Base-by-base conservation (phyloP, 2,888 invertebrate genomes). In the Ennomos fuscantarius region DNA sequence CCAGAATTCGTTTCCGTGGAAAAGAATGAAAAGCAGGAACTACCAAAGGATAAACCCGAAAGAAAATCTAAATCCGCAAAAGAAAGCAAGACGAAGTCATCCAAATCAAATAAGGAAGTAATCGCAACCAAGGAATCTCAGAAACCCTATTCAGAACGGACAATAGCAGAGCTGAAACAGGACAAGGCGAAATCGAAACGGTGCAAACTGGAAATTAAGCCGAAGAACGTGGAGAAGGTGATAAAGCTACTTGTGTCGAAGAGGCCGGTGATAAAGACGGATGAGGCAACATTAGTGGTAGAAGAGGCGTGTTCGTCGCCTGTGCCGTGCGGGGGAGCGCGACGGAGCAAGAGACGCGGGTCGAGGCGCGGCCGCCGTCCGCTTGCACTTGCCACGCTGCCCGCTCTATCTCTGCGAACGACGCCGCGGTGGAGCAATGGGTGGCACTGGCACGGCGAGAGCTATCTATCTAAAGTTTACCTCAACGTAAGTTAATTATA, bases 371-470 rank as follows among this genome's bases (percentile, higher is more conserved):
- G 66, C n/a, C 48, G 57, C 50, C 55, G 60, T 9, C 57, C 60
- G 31, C 36, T 46, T 40, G 43, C 70, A 60, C 49, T 70, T 68
- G 44, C 75, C 63, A 9, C 65, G 77, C 9, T 75, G 76, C 49
- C 69, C 52, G 9, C 69, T 73, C 9, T 72, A 74, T 78, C 81
- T 46, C 83, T 80, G 9, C 76, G 83, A 35, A 72, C 81, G 15
- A 79, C 84, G 11, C 91, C 90, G 10, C 79, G 89, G 65, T 97
- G 97, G 97, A 97, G 96, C 79, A 98, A 98, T 81, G 98, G 98
- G 32, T 98, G 98, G 98, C 94, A 94, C 64, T 98, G 97, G 97
- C 96, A 96, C 78, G 98, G 98, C 45, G 95, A 96, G 68, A 93
- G 96, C 34, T 96, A 95, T 80, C 94, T 97, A 77, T 95, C 96